phyloP scores from a whole-genome alignment of 2,797 vertebrate genomes.

The Hylomyscus alleni region DNA sequence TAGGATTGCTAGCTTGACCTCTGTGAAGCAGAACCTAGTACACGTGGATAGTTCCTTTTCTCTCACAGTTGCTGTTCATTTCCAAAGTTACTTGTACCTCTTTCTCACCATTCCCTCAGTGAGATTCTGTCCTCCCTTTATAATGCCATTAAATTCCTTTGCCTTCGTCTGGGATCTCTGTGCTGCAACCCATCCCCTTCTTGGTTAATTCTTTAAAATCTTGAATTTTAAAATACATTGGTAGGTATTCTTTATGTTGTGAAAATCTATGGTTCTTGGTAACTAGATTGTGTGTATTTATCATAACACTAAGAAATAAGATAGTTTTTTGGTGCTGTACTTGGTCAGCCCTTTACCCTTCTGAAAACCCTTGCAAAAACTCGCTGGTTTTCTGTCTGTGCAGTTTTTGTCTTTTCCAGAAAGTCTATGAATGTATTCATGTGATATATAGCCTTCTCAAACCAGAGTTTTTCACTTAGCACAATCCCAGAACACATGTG shows the following conservation, averaged over 20 bases:
- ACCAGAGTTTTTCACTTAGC: not conserved
- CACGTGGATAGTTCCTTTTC: not conserved
- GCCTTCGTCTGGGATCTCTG: not conserved
- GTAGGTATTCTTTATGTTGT: not conserved
- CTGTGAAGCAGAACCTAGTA: not conserved
- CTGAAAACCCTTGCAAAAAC: not conserved
- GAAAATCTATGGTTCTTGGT: not conserved
- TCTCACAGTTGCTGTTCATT: not conserved
- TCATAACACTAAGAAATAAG: not conserved
- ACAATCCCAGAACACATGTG: not conserved
- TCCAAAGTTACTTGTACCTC: not conserved
- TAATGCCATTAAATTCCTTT: not conserved
- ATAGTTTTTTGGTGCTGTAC: slow-evolving; percentile 27
- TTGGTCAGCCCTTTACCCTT: not conserved
- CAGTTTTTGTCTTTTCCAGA: not conserved
- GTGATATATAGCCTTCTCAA: not conserved
- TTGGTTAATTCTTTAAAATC: not conserved
- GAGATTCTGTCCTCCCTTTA: not conserved
- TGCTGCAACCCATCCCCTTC: not conserved
- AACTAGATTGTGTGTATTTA: not conserved
- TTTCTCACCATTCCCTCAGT: not conserved
- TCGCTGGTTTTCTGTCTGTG: not conserved
- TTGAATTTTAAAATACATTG: slow-evolving; percentile 6
- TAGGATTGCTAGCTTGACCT: not conserved
- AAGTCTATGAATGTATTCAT: not conserved